These are phyloP conservation scores for Limnephilus lunatus DNA, from an alignment of 2,888 invertebrate genomes.

Conservation along the genomic window DNA sequence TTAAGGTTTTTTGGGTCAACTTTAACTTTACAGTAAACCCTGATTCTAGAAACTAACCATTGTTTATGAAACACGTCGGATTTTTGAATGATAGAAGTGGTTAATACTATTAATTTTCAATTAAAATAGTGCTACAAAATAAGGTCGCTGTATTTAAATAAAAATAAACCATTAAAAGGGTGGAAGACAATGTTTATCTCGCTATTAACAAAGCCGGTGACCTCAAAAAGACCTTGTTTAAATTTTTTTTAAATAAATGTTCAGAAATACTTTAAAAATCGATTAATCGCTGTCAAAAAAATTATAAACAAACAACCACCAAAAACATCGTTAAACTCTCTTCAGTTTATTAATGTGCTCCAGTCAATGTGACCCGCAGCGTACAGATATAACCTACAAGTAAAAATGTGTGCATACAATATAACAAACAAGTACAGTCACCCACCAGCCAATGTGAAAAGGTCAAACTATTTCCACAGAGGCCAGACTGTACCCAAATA, in stretches of 20 bases:
- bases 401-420: not conserved
- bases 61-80: too few species aligned
- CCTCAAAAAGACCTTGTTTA: not conserved
- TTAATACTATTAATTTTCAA: too few species aligned
- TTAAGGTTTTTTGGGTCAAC: too few species aligned
- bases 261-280: not conserved
- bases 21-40: too few species aligned
- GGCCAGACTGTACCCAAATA: constrained; percentile 24
- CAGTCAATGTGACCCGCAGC: constrained; percentile 40
- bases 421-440: not conserved
- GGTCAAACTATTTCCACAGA: constrained; percentile 48
- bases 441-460: constrained; percentile 44
- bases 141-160: too few species aligned
- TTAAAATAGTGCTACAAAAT: too few species aligned
- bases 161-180: too few species aligned
- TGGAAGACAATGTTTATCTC: not conserved
- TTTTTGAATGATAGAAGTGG: too few species aligned
- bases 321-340: not conserved
- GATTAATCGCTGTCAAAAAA: not conserved
- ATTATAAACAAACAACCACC: not conserved
- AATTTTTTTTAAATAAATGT: not conserved
- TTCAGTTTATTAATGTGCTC: not conserved
- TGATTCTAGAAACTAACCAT: too few species aligned
- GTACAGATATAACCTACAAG: not conserved
- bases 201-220: not conserved